Evolutionary conservation across 2,797 vertebrate species (phyloP), one percentile per base, ranked within the genome.

Genomic region (Ciconia nigra): DNA sequence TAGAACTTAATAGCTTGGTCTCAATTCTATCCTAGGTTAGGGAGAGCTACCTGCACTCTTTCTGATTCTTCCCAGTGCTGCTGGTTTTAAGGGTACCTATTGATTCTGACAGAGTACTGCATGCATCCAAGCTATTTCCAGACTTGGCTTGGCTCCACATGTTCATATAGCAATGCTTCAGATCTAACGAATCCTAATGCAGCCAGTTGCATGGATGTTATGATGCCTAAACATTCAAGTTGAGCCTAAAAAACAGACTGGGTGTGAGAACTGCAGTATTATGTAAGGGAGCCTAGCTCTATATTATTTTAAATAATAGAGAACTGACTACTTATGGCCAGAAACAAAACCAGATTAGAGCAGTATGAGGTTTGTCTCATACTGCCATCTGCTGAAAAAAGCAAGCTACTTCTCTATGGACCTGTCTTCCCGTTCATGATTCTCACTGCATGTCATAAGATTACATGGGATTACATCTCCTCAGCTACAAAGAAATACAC

Each of bases 321-420:
- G 16, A 84, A 69, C 9, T 33, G 19, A 65, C 29, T 46, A 2
- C 19, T 65, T 18, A 18, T 1, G 2, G 10, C 18, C 83, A 80
- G 42, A 83, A 61, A 83, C 42, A 74, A 59, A 90, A 78, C 13
- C 18, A 83, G 71, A 44, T 11, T 47, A 65, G 17, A 62, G 51
- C 2, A 71, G 29, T 14, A 76, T 14, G 26, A 93, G 62, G 33
- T 46, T 70, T 93, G 92, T 92, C 88, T 94, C 89, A 61, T 65
- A 74, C 90, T 93, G 97, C 98, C 98, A 97, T 65, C 98, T 98
- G 91, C 94, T 97, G 98, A 97, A 82, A 94, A 93, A 85, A 13
- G 17, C 44, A 44, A 47, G 76, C 57, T 69, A 93, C 59, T 42
- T 16, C 74, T 67, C 46, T 20, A 10, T 15, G 47, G 70, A 89